phyloP scores from a whole-genome alignment of 2,797 vertebrate genomes.

The Rhabdomys pumilio region DNA sequence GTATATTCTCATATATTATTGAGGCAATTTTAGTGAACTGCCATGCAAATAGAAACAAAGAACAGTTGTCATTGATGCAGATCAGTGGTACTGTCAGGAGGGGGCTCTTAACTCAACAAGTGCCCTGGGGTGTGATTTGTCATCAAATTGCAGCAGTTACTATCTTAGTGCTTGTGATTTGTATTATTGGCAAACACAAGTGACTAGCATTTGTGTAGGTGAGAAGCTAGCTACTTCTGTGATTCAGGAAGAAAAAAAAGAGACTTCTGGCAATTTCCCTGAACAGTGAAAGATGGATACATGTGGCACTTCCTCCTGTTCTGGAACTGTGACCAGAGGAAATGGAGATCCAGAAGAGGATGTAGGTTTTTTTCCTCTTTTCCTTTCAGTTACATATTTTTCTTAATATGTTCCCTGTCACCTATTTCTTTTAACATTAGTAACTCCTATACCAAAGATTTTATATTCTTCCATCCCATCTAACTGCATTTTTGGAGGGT shows the following conservation, averaged over 20 bases:
- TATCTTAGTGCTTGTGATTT: constrained; percentile 84
- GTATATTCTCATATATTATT: constrained; percentile 72
- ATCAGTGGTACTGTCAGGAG: background rate
- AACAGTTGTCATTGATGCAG: constrained; percentile 52
- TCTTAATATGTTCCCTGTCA: constrained; percentile 88
- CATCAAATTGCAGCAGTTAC: constrained; percentile 83
- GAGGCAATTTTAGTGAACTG: constrained; percentile 85
- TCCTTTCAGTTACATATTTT: constrained; percentile 79
- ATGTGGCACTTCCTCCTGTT: constrained; percentile 79
- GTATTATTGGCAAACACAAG: constrained; percentile 69
- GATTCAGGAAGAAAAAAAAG: constrained; percentile 86
- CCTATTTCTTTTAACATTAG: constrained; percentile 88
- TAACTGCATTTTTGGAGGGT: constrained; percentile 81
- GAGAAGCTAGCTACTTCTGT: constrained; percentile 88
- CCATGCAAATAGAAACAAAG: constrained; percentile 70
- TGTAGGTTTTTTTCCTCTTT: constrained; percentile 78
- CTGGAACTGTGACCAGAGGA: constrained; percentile 78
- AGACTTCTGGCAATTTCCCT: constrained; percentile 86
- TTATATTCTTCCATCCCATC: constrained; percentile 84
- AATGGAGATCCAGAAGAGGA: background rate
- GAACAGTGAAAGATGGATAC: constrained; percentile 82
- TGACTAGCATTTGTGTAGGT: constrained; percentile 79
- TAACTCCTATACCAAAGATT: constrained; percentile 83
- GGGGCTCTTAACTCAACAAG: constrained; percentile 62
- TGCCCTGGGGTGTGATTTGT: constrained; percentile 81